phyloP scores from a whole-genome alignment of 2,797 vertebrate genomes.

The Mallotus villosus region DNA sequence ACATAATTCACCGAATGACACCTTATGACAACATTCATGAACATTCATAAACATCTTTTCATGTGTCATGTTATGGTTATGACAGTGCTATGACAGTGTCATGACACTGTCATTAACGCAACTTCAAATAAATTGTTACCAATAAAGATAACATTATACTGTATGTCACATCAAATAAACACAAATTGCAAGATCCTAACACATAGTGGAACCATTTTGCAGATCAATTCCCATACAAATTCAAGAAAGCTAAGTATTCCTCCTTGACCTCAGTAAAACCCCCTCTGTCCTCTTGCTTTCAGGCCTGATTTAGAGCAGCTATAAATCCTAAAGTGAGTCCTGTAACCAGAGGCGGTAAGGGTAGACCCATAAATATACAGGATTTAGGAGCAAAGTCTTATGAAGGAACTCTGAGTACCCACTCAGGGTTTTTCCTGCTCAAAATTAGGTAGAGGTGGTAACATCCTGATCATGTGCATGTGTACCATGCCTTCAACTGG shows the following conservation, averaged over 20 bases:
- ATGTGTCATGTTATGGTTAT: no score
- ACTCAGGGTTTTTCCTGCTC: conserved; percentile 34
- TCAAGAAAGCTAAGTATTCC: conserved; percentile 42
- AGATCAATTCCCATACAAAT: conserved; percentile 43
- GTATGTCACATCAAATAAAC: not conserved
- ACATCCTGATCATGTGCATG: no score
- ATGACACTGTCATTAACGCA: no score
- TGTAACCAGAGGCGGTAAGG: conserved; percentile 63
- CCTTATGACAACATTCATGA: no score
- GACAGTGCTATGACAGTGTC: no score
- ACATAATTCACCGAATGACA: no score
- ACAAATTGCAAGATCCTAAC: not conserved
- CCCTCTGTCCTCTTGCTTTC: conserved; percentile 73
- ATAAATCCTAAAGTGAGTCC: conserved; percentile 69
- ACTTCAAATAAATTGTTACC: no score
- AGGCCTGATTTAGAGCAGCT: conserved; percentile 69
- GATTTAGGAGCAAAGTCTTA: conserved; percentile 60
- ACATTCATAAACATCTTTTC: no score
- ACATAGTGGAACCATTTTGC: conserved; percentile 26
- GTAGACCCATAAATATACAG: conserved; percentile 68
- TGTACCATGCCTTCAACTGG: no score
- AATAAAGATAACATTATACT: conserved; percentile 36
- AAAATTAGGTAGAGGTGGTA: no score
- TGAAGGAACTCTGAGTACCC: conserved; percentile 56
- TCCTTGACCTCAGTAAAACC: conserved; percentile 57